These are phyloP conservation scores for Saturnia japonica DNA, from an alignment of 2,888 invertebrate genomes.

Conservation along the genomic window DNA sequence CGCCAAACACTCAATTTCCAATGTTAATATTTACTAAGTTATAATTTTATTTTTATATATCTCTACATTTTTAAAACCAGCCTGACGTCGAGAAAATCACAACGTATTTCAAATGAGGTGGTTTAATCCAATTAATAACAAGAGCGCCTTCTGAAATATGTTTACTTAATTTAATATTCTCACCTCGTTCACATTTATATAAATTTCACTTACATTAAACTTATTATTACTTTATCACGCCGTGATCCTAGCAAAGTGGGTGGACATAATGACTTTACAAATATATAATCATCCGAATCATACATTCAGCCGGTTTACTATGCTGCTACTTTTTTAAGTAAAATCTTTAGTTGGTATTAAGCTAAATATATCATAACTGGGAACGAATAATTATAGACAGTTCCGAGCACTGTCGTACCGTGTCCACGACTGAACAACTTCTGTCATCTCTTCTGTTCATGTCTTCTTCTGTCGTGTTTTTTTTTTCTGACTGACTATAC, in stretches of 20 bases:
- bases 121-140: background rate
- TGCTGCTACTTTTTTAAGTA: too few species aligned
- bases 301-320: too few species aligned
- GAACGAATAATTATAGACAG: too few species aligned
- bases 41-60: too few species aligned
- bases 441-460: too few species aligned
- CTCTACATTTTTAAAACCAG: background rate
- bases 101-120: background rate
- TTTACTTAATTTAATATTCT: background rate
- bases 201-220: background rate
- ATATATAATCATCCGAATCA: background rate
- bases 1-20: too few species aligned
- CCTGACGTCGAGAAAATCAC: background rate
- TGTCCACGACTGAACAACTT: too few species aligned
- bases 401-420: too few species aligned
- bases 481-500: too few species aligned
- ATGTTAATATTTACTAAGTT: background rate
- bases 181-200: background rate
- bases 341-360: too few species aligned
- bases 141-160: background rate
- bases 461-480: too few species aligned
- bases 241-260: background rate
- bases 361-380: too few species aligned
- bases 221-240: background rate
- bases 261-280: background rate